Conservation (phyloP, 2,797 vertebrate species). For the Lepus oiostolus region DNA sequence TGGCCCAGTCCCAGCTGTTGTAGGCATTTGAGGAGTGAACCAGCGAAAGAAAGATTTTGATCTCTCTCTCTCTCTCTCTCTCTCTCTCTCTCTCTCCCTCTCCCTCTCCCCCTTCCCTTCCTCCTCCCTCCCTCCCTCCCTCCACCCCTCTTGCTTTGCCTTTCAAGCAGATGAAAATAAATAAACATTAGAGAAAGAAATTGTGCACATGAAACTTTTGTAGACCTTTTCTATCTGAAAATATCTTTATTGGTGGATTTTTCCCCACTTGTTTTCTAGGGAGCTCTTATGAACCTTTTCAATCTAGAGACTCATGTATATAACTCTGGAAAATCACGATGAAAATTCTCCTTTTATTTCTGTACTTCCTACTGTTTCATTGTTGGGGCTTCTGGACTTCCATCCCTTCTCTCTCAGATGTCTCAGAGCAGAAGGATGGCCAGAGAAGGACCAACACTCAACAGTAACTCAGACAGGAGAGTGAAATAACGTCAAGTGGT, state of each 20-base stretch:
- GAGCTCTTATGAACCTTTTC: not conserved
- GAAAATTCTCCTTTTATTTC: not conserved
- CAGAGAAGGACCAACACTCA: not conserved
- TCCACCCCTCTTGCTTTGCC: no score
- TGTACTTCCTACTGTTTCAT: not conserved
- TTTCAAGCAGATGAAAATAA: no score
- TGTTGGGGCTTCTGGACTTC: not conserved
- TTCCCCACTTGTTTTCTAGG: no score
- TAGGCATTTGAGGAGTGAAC: no score
- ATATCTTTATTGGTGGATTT: not conserved
- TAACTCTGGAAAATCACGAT: not conserved
- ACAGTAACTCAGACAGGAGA: not conserved
- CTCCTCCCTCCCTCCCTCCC: no score
- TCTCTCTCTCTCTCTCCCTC: no score
- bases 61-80: no score
- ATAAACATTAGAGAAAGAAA: not conserved
- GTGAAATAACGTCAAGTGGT: conserved; percentile 1
- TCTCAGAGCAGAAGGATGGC: not conserved
- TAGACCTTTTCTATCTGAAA: not conserved
- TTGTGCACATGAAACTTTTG: not conserved
- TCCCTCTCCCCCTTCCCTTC: no score
- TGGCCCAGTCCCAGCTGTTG: no score
- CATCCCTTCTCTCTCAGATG: not conserved
- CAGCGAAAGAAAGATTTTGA: no score
- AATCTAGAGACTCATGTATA: not conserved